Evolutionary conservation across 92 coral and sea anemone genomes (phyloP), one percentile per base, ranked within the genome.

Genomic region (Plumapathes pennacea): DNA sequence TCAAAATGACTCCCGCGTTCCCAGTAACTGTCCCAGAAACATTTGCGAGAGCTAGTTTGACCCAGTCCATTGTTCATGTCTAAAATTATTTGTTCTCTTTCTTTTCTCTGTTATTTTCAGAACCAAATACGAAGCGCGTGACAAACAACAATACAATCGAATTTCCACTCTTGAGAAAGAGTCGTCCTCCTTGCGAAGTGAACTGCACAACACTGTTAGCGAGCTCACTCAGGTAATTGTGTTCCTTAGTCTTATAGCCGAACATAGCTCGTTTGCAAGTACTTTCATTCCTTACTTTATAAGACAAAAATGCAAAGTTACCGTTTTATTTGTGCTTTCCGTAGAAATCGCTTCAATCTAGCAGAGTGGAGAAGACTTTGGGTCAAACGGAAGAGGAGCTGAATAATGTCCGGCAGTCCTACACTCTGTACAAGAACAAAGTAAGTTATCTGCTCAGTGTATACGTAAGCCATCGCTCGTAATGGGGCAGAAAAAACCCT

Each of bases 331-430:
- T n/a, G 17, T 40, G 0, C 9, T 39, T 4, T 40, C 51, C 20
- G 3, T 44, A 94, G 99, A 94, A 94, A 89, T 84, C 94, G 12
- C 66, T 77, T 2, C 97, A 94, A 64, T 71, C 85, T 22, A 76
- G 88, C 33, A 77, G 91, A 74, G 83, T 68, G 10, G 97, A 89
- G 41, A 94, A 94, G 38, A 71, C 77, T 29, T 52, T 77, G 48
- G 80, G 59, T 21, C 72, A 81, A 47, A 47, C 63, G 19, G 95
- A 84, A 33, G 81, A 70, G 23, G 95, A 94, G 48, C 65, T 94
- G 15, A 59, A 42, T 25, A 85, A 83, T 54, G 57, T 94, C 38
- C 76, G 96, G 40, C 97, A 94, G 50, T 60, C 99, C 3, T 76
- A 94, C 50, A 71, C 85, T 40, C 68, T 77, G 11, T 81, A 76